Percentiles rank a stretch among this genome's conserved stretches.
phyloP scores from a whole-genome alignment of 2,113 vertebrate genomes.

The Peromyscus californicus region DNA sequence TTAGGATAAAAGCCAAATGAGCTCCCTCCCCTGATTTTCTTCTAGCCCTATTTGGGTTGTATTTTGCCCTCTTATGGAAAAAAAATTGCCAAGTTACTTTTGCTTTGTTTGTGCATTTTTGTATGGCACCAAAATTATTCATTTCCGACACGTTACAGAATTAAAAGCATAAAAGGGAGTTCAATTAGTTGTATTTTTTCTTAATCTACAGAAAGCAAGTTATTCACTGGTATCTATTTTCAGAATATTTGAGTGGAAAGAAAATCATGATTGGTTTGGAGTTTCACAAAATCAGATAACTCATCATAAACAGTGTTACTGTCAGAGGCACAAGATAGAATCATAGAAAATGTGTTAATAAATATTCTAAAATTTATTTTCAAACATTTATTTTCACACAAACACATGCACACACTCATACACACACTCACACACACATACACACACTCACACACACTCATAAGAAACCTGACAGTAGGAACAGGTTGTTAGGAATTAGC shows the following conservation, averaged over 20 bases:
- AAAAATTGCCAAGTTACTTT: background rate
- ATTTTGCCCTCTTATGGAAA: background rate
- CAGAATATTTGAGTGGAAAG: background rate
- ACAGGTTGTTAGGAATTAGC: background rate
- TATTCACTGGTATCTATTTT: constrained; percentile 57
- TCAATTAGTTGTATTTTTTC: constrained; percentile 3
- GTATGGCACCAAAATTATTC: background rate
- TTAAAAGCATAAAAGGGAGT: background rate
- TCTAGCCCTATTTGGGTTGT: background rate
- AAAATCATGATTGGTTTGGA: background rate
- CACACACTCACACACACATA: background rate
- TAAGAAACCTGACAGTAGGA: background rate
- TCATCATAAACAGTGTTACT: background rate
- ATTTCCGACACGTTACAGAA: background rate
- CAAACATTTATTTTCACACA: background rate
- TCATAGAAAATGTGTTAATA: constrained; percentile 19
- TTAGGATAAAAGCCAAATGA: background rate
- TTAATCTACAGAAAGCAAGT: background rate
- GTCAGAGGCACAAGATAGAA: background rate
- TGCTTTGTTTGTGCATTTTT: background rate
- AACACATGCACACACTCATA: background rate
- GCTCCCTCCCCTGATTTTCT: background rate
- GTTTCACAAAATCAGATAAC: constrained; percentile 12
- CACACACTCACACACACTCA: background rate
- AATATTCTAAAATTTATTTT: constrained; percentile 16